Base-by-base conservation (phyloP, 2,797 vertebrate species). In the Microcaecilia unicolor region DNA sequence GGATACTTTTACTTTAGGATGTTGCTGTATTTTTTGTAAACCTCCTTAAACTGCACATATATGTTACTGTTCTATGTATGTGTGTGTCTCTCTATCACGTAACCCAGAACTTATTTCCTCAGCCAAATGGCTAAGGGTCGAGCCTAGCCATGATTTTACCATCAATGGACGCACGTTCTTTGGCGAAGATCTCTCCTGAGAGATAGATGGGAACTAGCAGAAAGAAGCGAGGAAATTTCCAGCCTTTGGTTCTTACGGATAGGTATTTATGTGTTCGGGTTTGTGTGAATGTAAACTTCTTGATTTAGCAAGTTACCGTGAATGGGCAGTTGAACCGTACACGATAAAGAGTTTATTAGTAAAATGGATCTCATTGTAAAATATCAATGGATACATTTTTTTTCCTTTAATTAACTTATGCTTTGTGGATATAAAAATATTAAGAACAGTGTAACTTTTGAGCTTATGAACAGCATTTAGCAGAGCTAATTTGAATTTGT, bases 221-320 rank as follows among this genome's bases (percentile, higher is more conserved):
- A 90, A 88, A 88, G 89, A 93, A 90, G 88, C 87, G 83, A 92
- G 92, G 91, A 91, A 93, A 90, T 92, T 86, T 88, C 92, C 70
- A 85, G 91, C 91, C 82, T 95, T 95, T 95, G 91, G 92, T 95
- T 96, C 95, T 98, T 92, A 72, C 92, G 89, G 93, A 96, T 99
- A 99, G 95, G 95, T 99, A 99, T 99, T 99, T 99, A 98, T 96
- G 93, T 93, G 83, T 81, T 92, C 87, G 91, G 91, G 93, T 91
- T 92, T 94, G 91, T 97, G 95, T 96, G 91, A 93, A 91, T 97
- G 91, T 96, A 90, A 89, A 70, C 75, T 75, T 74, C 73, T 76
- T 80, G 70, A 75, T 72, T 75, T 75, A 64, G 56, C 76, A 72
- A 76, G 67, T 76, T 72, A 31, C 67, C 71, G 67, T 81, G 68